Percentiles rank a stretch among this genome's conserved stretches.
Evolutionary conservation across 2,113 vertebrate genomes (phyloP).

Genomic region (Channa argus): DNA sequence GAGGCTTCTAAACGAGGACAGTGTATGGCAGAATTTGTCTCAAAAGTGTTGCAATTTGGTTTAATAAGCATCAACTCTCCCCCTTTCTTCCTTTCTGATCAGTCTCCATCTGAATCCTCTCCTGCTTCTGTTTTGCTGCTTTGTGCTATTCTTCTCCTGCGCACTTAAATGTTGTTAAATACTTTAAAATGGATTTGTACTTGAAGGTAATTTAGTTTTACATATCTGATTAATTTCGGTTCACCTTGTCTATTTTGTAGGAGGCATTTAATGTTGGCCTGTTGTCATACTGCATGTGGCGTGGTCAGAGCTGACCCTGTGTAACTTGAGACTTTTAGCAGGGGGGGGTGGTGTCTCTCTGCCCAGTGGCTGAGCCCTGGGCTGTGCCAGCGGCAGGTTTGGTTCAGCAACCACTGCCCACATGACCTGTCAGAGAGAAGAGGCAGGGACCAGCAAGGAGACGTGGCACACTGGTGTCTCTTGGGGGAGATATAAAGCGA

Average conservation of each 20-base stretch:
- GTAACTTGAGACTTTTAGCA: conserved; percentile 36
- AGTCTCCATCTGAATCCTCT: conserved; percentile 38
- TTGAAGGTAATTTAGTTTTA: not conserved
- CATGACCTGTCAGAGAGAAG: conserved; percentile 51
- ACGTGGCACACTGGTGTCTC: conserved; percentile 31
- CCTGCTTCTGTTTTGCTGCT: conserved; percentile 26
- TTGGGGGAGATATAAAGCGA: conserved; percentile 11
- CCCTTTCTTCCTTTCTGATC: conserved; percentile 59
- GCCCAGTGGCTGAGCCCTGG: conserved; percentile 62
- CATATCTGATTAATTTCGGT: not conserved
- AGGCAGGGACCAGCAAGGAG: conserved; percentile 30
- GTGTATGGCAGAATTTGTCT: conserved; percentile 83
- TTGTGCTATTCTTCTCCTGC: conserved; percentile 19
- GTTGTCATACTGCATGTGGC: conserved; percentile 26
- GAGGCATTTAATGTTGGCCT: conserved; percentile 5
- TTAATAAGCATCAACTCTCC: conserved; percentile 83
- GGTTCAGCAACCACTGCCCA: conserved; percentile 42
- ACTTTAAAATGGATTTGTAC: conserved; percentile 8
- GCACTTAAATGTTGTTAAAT: conserved; percentile 13
- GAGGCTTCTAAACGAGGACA: conserved; percentile 82
- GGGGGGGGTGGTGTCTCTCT: conserved; percentile 34
- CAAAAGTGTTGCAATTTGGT: conserved; percentile 84
- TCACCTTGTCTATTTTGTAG: not conserved
- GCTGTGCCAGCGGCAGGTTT: conserved; percentile 62
- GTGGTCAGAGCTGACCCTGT: conserved; percentile 21